Evolutionary conservation across 2,797 vertebrate species (phyloP).

Genomic region (Macropus fuliginosus): DNA sequence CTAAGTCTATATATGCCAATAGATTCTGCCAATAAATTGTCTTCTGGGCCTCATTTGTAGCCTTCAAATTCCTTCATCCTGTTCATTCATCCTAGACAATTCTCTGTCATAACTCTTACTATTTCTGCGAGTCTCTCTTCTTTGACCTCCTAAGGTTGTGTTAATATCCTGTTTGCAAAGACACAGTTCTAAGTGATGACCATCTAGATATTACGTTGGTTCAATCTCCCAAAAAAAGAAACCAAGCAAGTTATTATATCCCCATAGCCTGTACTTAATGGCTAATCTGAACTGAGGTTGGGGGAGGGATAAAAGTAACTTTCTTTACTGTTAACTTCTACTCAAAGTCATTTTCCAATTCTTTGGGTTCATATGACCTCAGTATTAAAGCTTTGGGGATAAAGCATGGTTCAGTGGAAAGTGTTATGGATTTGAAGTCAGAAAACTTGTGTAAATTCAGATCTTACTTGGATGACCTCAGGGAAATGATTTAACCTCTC

Average conservation of each 20-base stretch:
- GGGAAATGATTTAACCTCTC: background rate
- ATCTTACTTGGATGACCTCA: background rate
- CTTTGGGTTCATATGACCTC: conserved; percentile 5
- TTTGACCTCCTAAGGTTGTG: conserved; percentile 24
- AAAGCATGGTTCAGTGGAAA: background rate
- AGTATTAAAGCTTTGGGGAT: background rate
- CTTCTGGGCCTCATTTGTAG: background rate
- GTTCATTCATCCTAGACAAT: background rate
- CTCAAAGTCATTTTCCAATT: background rate
- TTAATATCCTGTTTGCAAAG: conserved; percentile 27
- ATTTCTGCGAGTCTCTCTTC: background rate
- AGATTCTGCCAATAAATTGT: background rate
- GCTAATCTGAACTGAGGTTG: conserved; percentile 4
- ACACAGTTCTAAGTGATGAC: background rate
- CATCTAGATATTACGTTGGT: conserved; percentile 2
- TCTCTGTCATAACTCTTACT: background rate
- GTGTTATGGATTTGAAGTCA: background rate
- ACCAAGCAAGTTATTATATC: background rate
- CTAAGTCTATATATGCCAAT: background rate
- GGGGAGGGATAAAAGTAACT: background rate
- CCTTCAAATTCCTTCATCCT: background rate
- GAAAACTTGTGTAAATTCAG: background rate
- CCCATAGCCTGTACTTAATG: background rate
- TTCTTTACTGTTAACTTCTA: conserved; percentile 38
- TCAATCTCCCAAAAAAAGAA: background rate